Evolutionary conservation across 2,113 vertebrate genomes (phyloP).

Genomic region (Stegostoma tigrinum): DNA sequence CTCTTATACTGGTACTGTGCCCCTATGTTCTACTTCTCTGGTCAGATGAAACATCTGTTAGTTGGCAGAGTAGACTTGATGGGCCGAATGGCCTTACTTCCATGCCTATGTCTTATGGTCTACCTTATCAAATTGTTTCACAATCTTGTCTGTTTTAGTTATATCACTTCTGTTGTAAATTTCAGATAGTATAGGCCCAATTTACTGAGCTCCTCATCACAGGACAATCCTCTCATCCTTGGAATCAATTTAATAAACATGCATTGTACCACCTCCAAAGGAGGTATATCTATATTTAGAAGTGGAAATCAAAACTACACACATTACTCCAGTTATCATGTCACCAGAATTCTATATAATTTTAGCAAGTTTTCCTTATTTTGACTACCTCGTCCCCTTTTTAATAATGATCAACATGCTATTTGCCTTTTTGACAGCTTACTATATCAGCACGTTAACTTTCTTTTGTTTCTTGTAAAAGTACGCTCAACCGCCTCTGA

Average conservation of each 20-base stretch:
- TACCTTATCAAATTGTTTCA: background rate
- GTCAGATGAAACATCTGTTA: background rate
- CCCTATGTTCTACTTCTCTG: background rate
- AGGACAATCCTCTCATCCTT: background rate
- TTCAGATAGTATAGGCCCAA: background rate
- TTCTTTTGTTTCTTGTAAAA: background rate
- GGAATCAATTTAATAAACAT: background rate
- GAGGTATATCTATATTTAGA: background rate
- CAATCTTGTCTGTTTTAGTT: background rate
- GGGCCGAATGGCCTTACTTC: no score
- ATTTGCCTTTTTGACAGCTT: background rate
- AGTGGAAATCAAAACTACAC: background rate
- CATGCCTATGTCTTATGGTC: no score
- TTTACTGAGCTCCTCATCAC: background rate
- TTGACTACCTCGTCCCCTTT: background rate
- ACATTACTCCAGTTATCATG: background rate
- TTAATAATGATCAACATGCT: background rate
- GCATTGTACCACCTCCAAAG: background rate
- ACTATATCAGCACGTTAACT: background rate
- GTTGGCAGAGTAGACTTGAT: no score
- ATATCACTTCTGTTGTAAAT: background rate
- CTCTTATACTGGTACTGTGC: background rate
- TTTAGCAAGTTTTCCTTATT: background rate
- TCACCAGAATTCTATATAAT: background rate
- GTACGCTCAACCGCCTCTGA: background rate